These are phyloP conservation scores for Oreotrochilus melanogaster DNA, from an alignment of 2,113 vertebrate genomes.

Conservation along the genomic window DNA sequence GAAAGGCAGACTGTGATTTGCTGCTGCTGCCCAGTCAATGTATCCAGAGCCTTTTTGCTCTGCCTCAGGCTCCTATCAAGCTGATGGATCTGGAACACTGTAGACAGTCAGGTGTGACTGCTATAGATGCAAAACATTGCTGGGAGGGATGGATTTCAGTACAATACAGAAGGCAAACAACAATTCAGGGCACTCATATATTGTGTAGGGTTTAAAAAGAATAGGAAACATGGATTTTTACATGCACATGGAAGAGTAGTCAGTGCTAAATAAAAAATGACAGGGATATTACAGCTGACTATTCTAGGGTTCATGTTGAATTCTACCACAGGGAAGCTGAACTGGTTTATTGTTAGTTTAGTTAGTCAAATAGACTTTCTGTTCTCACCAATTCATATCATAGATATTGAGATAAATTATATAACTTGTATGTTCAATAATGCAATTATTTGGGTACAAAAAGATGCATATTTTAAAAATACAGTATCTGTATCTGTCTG, in stretches of 20 bases:
- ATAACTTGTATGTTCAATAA: background rate
- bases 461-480: background rate
- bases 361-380: background rate
- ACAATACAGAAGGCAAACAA: background rate
- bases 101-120: constrained; percentile 46
- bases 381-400: background rate
- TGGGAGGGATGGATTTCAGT: constrained; percentile 3
- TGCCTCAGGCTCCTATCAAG: constrained; percentile 37
- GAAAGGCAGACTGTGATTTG: background rate
- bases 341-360: background rate
- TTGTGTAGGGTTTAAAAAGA: background rate
- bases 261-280: background rate
- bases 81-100: background rate
- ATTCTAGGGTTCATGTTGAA: background rate
- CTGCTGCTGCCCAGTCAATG: constrained; percentile 22
- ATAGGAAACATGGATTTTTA: background rate
- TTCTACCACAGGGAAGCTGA: background rate
- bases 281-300: background rate
- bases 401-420: background rate
- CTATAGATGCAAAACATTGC: constrained; percentile 15
- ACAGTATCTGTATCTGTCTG: background rate
- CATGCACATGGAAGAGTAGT: background rate
- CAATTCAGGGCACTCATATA: background rate
- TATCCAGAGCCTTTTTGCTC: constrained; percentile 8
- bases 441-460: background rate